These are phyloP conservation scores for Microcebus lehilahytsara DNA, from an alignment of 2,113 vertebrate genomes.

Conservation along the genomic window DNA sequence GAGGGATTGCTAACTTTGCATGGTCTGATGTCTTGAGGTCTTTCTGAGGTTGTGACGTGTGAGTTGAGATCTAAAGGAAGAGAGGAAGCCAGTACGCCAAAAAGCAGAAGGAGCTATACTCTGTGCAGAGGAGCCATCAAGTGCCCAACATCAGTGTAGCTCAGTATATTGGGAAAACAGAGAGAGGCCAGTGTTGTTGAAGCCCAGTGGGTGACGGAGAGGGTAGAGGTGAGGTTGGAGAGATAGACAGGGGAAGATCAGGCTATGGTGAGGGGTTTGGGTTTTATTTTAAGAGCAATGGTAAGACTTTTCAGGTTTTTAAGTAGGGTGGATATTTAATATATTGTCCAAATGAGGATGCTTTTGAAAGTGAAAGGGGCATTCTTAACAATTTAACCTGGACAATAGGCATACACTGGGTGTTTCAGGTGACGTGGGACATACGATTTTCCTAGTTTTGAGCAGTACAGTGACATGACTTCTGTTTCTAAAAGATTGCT, in stretches of 20 bases:
- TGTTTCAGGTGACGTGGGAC: not conserved
- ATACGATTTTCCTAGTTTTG: not conserved
- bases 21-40: not conserved
- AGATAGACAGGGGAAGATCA: no score
- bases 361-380: not conserved
- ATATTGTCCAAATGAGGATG: not conserved
- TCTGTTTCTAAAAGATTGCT: not conserved
- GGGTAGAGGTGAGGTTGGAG: not conserved
- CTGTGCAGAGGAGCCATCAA: not conserved
- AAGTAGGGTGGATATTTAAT: not conserved
- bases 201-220: not conserved
- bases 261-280: not conserved
- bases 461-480: not conserved
- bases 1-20: not conserved
- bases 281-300: not conserved
- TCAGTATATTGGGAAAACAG: not conserved
- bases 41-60: not conserved
- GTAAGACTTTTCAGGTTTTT: not conserved
- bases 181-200: accelerated
- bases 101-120: not conserved
- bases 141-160: not conserved
- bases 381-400: not conserved
- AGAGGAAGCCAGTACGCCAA: not conserved
- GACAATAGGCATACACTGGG: not conserved
- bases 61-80: not conserved